Evolutionary conservation across 2,113 vertebrate species (phyloP).

Genomic region (Bubalus kerabau): DNA sequence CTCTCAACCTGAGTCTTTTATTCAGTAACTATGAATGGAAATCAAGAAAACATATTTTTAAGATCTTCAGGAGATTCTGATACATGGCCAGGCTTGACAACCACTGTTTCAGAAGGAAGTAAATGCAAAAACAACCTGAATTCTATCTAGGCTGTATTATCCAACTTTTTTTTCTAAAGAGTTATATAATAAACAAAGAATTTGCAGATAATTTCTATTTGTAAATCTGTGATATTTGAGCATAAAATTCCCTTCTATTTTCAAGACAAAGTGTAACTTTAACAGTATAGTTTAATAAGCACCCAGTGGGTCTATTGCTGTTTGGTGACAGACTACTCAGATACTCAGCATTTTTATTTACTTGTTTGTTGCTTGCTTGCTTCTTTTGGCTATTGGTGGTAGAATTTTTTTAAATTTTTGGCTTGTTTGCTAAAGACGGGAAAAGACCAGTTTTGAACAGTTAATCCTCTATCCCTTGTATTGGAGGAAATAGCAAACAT

Average conservation of each 20-base stretch:
- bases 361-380: not conserved
- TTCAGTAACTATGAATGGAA: not conserved
- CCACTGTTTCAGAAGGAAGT: not conserved
- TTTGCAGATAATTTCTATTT: not conserved
- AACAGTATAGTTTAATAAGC: not conserved
- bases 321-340: not conserved
- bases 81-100: not conserved
- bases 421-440: not conserved
- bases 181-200: not conserved
- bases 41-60: not conserved
- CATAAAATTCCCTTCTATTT: not conserved
- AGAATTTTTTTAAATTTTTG: not conserved
- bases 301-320: not conserved
- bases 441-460: not conserved
- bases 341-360: not conserved
- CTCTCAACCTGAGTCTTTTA: not conserved
- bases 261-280: not conserved
- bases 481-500: not conserved
- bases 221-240: not conserved
- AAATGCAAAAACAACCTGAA: not conserved
- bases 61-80: not conserved
- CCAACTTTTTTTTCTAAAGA: not conserved
- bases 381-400: not conserved
- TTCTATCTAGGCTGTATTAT: not conserved
- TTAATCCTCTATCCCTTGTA: not conserved